A percentile compares a stretch with the other conserved stretches of the same genome.
Conservation (phyloP, 2,797 vertebrate species). For the Orestias chungarensis region DNA sequence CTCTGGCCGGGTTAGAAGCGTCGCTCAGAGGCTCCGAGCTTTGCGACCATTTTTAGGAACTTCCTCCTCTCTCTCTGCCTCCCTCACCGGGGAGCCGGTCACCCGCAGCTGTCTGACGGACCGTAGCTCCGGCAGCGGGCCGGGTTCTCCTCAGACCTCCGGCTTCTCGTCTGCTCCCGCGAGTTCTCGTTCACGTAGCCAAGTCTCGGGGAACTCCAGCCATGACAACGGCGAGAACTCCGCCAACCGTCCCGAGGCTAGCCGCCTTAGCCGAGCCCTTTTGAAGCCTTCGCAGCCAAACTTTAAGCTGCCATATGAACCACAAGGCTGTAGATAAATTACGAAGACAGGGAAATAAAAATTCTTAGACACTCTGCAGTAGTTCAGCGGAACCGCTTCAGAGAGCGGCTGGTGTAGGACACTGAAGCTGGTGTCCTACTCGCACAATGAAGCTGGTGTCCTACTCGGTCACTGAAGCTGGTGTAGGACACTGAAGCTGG, state of each 20-base stretch:
- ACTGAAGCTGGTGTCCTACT: not conserved
- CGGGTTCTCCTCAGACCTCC: not conserved
- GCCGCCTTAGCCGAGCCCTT: conserved; percentile 51
- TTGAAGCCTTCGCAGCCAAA: conserved; percentile 69
- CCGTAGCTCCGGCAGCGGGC: too few relatives aligned
- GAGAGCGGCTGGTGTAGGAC: not conserved
- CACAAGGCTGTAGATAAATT: not conserved
- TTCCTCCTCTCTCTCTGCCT: too few relatives aligned
- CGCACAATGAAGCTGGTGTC: too few relatives aligned
- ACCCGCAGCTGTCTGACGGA: too few relatives aligned
- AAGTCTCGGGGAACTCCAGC: conserved; percentile 41
- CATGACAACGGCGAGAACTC: conserved; percentile 48
- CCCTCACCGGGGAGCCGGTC: too few relatives aligned
- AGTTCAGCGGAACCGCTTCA: not conserved
- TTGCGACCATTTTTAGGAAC: conserved; percentile 38
- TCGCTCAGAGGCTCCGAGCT: conserved; percentile 40
- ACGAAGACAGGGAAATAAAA: not conserved
- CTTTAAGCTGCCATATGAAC: conserved; percentile 4
- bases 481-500: not conserved
- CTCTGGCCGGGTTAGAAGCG: conserved; percentile 27
- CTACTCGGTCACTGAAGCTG: too few relatives aligned
- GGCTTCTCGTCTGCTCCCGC: not conserved
- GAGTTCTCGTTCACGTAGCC: conserved; percentile 42
- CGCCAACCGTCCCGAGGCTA: conserved; percentile 46
- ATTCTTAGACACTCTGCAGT: not conserved